Conservation (phyloP, 2,113 vertebrate species). For the Xenopus borealis region DNA sequence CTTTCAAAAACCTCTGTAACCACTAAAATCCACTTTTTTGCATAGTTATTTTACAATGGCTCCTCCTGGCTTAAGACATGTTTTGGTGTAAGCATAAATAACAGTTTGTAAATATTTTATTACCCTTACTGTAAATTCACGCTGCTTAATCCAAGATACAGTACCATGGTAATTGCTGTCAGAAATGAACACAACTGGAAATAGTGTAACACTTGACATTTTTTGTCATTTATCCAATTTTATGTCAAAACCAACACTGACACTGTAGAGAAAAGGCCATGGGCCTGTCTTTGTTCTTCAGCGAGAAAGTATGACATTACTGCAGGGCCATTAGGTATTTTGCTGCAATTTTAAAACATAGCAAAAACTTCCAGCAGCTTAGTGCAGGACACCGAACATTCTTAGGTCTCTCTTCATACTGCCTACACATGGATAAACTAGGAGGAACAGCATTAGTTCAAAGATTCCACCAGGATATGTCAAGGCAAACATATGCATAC, state of each 20-base stretch:
- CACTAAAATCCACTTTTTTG: no score
- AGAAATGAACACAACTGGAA: slow-evolving; percentile 12
- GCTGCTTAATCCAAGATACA: slow-evolving; percentile 10
- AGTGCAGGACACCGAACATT: no score
- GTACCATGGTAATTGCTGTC: slow-evolving; percentile 34
- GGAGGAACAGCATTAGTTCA: no score
- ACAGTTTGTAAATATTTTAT: slow-evolving; percentile 36
- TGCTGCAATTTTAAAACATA: no score
- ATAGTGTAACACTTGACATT: slow-evolving; percentile 29
- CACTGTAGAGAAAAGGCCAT: slow-evolving; percentile 2
- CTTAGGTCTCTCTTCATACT: no score
- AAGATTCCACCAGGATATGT: no score
- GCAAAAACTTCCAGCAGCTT: no score
- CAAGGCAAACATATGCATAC: no score
- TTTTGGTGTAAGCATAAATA: neutral
- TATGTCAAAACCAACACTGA: slow-evolving; percentile 39
- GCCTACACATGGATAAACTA: no score
- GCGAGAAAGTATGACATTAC: slow-evolving; percentile 19
- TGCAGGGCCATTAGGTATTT: slow-evolving; percentile 21
- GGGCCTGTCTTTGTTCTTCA: slow-evolving; percentile 15
- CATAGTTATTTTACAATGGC: no score
- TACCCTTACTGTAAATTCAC: neutral
- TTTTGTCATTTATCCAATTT: slow-evolving; percentile 41
- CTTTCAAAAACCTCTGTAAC: no score
- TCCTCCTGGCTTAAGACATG: no score